Evolutionary conservation across 2,797 vertebrate species (phyloP).

Genomic region (Peromyscus nudipes): DNA sequence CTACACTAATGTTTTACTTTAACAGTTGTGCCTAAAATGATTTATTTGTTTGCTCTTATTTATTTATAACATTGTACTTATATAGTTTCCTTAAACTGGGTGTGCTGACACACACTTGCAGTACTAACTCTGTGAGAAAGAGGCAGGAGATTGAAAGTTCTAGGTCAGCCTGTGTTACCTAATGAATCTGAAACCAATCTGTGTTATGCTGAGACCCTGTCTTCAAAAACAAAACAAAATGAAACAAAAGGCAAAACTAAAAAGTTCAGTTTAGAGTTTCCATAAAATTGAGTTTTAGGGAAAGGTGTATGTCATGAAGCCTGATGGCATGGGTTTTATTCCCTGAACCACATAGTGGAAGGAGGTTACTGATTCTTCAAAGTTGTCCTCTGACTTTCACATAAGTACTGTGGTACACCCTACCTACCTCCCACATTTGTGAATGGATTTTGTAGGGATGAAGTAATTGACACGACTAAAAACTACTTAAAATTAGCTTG

Average conservation of each 20-base stretch:
- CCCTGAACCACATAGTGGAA: background rate
- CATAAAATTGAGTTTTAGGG: background rate
- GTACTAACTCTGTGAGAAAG: background rate
- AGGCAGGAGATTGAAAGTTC: background rate
- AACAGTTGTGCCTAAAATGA: conserved; percentile 7
- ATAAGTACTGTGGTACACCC: background rate
- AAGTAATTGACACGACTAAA: background rate
- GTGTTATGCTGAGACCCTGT: background rate
- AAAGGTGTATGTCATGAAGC: background rate
- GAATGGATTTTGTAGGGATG: background rate
- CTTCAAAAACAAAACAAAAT: background rate
- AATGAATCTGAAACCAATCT: background rate
- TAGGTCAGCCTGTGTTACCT: background rate
- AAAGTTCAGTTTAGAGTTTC: background rate
- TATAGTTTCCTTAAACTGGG: background rate
- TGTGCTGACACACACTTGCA: background rate
- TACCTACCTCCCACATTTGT: background rate
- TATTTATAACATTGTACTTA: conserved; percentile 42
- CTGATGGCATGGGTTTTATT: background rate
- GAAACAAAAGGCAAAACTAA: background rate
- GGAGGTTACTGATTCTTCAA: background rate
- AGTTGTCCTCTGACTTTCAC: background rate
- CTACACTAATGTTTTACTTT: conserved; percentile 10
- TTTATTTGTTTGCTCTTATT: background rate
- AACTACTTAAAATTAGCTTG: background rate